These are phyloP conservation scores for Eristalis arbustorum DNA, from an alignment of 2,888 invertebrate genomes.

Conservation along the genomic window DNA sequence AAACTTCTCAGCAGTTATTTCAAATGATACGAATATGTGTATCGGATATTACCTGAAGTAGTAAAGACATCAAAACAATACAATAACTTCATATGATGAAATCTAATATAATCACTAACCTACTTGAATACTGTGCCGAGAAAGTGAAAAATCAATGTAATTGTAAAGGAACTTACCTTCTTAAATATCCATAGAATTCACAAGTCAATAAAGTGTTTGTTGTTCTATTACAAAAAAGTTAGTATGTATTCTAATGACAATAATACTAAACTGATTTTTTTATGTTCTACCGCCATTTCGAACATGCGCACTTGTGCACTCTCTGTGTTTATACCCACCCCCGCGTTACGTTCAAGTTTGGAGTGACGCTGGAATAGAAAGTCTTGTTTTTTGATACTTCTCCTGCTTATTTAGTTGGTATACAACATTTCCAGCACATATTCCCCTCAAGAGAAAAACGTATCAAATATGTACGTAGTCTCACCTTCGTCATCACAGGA, in stretches of 20 bases:
- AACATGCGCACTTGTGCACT: conserved; percentile 38
- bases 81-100: no score
- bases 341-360: conserved; percentile 49
- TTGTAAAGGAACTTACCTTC: no score
- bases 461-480: conserved; percentile 31
- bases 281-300: neutral
- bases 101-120: no score
- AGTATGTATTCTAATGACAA: neutral
- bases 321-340: conserved; percentile 45
- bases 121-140: no score
- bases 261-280: conserved; percentile 6
- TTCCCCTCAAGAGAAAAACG: conserved; percentile 45
- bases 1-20: neutral
- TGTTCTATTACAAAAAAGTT: neutral
- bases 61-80: no score
- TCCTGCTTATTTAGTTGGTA: conserved; percentile 59
- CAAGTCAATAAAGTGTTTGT: no score
- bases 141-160: no score
- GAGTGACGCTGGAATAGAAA: conserved; percentile 55
- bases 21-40: neutral
- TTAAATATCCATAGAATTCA: no score
- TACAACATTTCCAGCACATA: conserved; percentile 55
- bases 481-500: conserved; percentile 56
- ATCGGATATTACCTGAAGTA: no score
- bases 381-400: conserved; percentile 40